Percentiles rank a stretch among this genome's conserved stretches.
These are phyloP conservation scores for Carollia perspicillata DNA, from an alignment of 2,113 vertebrate genomes.

Conservation along the genomic window DNA sequence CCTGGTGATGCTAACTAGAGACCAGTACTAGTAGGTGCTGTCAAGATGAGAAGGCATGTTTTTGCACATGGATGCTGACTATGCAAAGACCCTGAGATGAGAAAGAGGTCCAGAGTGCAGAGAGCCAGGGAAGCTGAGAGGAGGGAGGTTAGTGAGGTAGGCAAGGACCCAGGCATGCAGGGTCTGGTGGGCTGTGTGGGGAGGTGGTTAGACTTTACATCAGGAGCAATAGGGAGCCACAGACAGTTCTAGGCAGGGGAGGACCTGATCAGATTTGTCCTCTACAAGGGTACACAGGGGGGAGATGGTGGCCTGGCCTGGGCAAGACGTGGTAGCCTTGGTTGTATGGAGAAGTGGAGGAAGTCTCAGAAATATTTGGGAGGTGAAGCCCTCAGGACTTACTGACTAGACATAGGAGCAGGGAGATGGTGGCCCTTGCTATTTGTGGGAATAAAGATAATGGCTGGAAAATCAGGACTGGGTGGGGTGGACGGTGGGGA, in stretches of 20 bases:
- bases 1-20: neutral
- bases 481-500: fast-evolving
- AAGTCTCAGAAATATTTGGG: fast-evolving
- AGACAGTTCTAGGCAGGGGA: too few species aligned
- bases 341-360: neutral
- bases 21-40: neutral
- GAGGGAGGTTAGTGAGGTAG: neutral
- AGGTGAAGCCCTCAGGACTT: neutral
- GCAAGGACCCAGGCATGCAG: neutral
- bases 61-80: neutral
- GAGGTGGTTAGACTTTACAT: too few species aligned
- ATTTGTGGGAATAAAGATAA: neutral
- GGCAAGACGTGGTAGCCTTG: too few species aligned
- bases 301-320: neutral
- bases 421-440: neutral
- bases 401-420: neutral
- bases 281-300: too few species aligned
- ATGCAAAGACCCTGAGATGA: neutral
- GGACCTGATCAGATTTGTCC: too few species aligned
- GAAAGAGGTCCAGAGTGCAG: neutral
- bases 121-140: neutral
- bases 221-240: neutral
- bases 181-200: neutral
- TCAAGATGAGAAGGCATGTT: too few species aligned
- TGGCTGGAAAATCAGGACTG: neutral